Conservation (phyloP, 2,113 vertebrate genomes). For the Bos javanicus region DNA sequence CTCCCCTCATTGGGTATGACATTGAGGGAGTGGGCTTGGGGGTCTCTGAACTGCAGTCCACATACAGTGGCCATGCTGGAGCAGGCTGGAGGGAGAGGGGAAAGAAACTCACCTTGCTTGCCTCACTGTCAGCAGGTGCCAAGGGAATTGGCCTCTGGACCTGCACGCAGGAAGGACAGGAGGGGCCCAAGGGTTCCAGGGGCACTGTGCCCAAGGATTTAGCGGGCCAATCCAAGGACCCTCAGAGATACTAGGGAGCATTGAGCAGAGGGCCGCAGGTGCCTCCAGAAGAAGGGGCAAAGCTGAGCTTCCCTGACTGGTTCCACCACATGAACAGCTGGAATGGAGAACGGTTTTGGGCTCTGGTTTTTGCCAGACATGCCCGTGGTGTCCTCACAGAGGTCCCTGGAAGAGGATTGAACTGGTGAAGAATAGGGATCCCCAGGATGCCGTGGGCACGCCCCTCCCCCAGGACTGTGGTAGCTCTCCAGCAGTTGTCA, state of each 20-base stretch:
- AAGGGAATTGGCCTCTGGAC: neutral
- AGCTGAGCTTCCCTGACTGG: neutral
- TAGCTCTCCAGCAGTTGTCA: accelerated
- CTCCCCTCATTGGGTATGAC: neutral
- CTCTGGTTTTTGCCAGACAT: neutral
- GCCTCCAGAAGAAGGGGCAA: neutral
- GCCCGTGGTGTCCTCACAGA: neutral
- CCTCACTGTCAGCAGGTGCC: no score
- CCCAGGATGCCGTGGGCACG: neutral
- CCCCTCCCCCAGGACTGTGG: accelerated
- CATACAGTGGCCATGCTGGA: neutral
- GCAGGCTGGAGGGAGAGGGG: accelerated
- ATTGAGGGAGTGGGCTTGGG: neutral
- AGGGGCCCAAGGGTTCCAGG: accelerated
- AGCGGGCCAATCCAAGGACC: no score
- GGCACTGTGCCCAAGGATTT: neutral
- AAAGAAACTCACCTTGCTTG: neutral
- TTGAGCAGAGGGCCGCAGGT: neutral
- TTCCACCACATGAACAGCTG: no score
- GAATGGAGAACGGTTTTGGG: neutral
- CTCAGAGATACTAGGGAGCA: neutral
- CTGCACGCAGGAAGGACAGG: neutral
- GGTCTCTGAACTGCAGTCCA: no score
- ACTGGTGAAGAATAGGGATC: neutral
- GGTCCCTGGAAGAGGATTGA: neutral